A percentile compares a stretch with the other conserved stretches of the same genome.
Conservation (phyloP, 2,797 vertebrate species). For the Cyclopterus lumpus region DNA sequence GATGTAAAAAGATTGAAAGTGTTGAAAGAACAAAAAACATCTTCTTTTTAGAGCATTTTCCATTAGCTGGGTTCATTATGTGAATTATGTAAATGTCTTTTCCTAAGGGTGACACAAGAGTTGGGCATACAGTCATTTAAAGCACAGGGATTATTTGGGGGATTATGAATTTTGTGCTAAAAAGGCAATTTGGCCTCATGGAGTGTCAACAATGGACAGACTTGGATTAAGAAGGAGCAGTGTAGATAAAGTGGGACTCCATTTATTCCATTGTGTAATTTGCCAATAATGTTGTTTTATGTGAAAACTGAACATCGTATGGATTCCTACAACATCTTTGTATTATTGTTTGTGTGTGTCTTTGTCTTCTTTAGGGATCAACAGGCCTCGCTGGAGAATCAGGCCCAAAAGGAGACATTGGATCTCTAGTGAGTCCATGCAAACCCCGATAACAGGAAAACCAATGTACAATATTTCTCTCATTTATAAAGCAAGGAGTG, state of each 20-base stretch:
- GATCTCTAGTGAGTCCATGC: constrained; percentile 83
- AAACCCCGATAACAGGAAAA: not conserved
- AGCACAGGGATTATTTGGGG: not conserved
- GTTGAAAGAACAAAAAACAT: not conserved
- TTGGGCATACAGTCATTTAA: not conserved
- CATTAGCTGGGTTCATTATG: not conserved
- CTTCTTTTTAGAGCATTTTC: no score
- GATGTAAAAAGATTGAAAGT: not conserved
- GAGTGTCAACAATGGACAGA: not conserved
- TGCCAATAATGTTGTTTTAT: not conserved
- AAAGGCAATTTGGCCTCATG: not conserved
- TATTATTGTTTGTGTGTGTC: not conserved
- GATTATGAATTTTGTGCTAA: not conserved
- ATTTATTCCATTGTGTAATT: not conserved
- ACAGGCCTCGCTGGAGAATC: constrained; percentile 84
- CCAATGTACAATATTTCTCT: not conserved
- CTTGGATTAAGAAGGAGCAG: not conserved
- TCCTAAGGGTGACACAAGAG: not conserved
- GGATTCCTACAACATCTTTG: not conserved
- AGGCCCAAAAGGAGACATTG: constrained; percentile 89
- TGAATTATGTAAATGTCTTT: not conserved
- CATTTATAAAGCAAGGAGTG: not conserved
- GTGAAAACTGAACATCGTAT: not conserved
- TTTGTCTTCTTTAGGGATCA: constrained; percentile 85
- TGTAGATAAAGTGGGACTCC: not conserved